Evolutionary conservation across 2,113 vertebrate genomes (phyloP).

Genomic region (Albula goreensis): DNA sequence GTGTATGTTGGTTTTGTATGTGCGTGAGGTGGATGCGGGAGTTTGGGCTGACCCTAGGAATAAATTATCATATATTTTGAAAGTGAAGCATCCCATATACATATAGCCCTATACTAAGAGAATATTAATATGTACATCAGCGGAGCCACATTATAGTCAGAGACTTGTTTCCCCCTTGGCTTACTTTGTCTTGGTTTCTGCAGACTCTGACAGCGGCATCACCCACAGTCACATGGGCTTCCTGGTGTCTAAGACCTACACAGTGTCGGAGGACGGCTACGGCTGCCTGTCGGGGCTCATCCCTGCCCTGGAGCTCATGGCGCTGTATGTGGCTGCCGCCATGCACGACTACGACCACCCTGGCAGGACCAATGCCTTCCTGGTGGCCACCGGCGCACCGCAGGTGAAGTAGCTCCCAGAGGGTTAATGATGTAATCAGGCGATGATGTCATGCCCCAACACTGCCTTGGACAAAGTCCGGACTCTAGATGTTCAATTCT

Average conservation of each 20-base stretch:
- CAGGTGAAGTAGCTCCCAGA: slow-evolving; percentile 69
- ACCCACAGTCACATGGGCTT: slow-evolving; percentile 88
- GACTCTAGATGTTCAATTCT: too few relatives aligned
- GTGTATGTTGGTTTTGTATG: too few relatives aligned
- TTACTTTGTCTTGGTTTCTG: background rate
- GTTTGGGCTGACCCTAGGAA: too few relatives aligned
- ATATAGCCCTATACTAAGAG: too few relatives aligned
- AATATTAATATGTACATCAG: too few relatives aligned
- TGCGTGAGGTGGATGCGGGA: too few relatives aligned
- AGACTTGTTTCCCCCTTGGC: background rate
- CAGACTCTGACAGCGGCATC: slow-evolving; percentile 91
- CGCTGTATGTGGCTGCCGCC: slow-evolving; percentile 94
- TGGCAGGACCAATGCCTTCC: slow-evolving; percentile 93
- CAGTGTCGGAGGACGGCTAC: slow-evolving; percentile 78
- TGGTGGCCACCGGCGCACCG: slow-evolving; percentile 93
- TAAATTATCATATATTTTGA: too few relatives aligned
- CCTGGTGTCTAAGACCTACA: slow-evolving; percentile 88
- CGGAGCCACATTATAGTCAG: too few relatives aligned
- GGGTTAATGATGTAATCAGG: background rate
- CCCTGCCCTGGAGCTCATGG: slow-evolving; percentile 96
- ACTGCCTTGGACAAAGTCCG: too few relatives aligned
- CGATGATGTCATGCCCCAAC: too few relatives aligned
- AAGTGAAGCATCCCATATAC: too few relatives aligned
- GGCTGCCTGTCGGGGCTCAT: slow-evolving; percentile 93
- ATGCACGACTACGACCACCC: slow-evolving; percentile 99